Conservation (phyloP, 2,888 invertebrate genomes). For the Caenorhabditis sp. region DNA sequence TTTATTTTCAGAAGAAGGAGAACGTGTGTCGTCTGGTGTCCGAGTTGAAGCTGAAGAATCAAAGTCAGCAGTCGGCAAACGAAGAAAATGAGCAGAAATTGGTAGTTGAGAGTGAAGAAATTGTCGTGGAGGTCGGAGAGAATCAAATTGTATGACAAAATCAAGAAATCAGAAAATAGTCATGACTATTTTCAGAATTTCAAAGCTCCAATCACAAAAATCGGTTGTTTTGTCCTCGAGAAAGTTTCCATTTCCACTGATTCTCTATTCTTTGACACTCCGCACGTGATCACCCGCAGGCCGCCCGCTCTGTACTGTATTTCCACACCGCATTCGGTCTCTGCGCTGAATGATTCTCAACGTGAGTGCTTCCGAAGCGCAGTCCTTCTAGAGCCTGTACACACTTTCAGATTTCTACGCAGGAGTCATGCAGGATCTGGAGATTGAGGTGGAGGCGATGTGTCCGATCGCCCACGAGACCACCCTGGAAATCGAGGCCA, state of each 20-base stretch:
- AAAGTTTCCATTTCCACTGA: slow-evolving; percentile 17
- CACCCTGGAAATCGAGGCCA: slow-evolving; percentile 24
- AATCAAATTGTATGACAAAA: slow-evolving; percentile 18
- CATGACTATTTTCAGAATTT: too few species aligned
- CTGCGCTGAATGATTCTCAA: slow-evolving; percentile 31
- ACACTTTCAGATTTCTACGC: slow-evolving; percentile 55
- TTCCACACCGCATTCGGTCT: slow-evolving; percentile 45
- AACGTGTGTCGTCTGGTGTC: slow-evolving; percentile 47
- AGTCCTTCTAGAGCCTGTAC: neutral
- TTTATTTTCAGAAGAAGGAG: slow-evolving; percentile 52
- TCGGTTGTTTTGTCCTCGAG: slow-evolving; percentile 53
- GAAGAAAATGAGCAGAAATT: slow-evolving; percentile 2
- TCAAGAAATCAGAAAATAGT: too few species aligned
- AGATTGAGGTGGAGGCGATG: slow-evolving; percentile 55
- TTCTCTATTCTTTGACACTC: slow-evolving; percentile 18
- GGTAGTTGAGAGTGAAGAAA: neutral
- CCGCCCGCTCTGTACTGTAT: slow-evolving; percentile 42
- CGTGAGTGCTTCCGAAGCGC: slow-evolving; percentile 40
- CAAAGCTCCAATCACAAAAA: too few species aligned
- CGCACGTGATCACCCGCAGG: slow-evolving; percentile 15
- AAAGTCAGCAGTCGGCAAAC: neutral
- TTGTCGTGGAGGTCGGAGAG: neutral
- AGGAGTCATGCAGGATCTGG: slow-evolving; percentile 56
- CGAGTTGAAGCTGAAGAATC: slow-evolving; percentile 3
- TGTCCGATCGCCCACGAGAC: slow-evolving; percentile 46